phyloP scores from a whole-genome alignment of 2,797 vertebrate species.

The Amniataba percoides region DNA sequence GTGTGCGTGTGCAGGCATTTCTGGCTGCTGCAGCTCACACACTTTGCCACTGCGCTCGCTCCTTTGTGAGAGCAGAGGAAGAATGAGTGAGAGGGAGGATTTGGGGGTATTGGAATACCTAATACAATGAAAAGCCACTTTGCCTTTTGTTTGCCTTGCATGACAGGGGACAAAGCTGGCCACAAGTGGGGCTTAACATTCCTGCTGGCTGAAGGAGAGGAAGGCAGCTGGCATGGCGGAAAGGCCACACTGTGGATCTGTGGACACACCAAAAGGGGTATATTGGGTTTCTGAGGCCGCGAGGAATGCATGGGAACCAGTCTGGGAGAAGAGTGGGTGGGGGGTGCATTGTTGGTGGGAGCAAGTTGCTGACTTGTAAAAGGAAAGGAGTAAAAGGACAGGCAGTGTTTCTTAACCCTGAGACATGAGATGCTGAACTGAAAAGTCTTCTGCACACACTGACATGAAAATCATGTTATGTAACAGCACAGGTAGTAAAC shows the following conservation, averaged over 20 bases:
- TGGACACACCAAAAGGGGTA: conserved; percentile 32
- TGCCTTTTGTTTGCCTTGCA: conserved; percentile 75
- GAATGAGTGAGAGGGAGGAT: conserved; percentile 45
- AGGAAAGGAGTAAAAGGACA: background rate
- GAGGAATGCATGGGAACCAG: conserved; percentile 78
- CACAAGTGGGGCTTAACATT: conserved; percentile 83
- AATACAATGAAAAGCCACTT: conserved; percentile 75
- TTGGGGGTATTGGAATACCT: conserved; percentile 57
- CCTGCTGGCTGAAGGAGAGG: conserved; percentile 66
- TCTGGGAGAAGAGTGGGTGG: conserved; percentile 14
- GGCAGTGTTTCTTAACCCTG: background rate
- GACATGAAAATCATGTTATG: no score
- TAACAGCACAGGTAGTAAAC: no score
- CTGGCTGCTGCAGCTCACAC: background rate
- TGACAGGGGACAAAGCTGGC: conserved; percentile 63
- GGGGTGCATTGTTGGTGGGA: conserved; percentile 1
- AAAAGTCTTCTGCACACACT: no score
- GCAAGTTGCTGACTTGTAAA: conserved; percentile 10
- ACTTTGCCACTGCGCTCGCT: background rate
- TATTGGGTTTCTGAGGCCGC: conserved; percentile 71
- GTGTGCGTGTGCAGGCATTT: background rate
- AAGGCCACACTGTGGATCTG: conserved; percentile 50
- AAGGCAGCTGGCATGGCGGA: conserved; percentile 62
- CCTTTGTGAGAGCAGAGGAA: conserved; percentile 39
- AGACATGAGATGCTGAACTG: no score